Base-by-base conservation (phyloP, 2,888 invertebrate species). In the Heteromurus nitidus region DNA sequence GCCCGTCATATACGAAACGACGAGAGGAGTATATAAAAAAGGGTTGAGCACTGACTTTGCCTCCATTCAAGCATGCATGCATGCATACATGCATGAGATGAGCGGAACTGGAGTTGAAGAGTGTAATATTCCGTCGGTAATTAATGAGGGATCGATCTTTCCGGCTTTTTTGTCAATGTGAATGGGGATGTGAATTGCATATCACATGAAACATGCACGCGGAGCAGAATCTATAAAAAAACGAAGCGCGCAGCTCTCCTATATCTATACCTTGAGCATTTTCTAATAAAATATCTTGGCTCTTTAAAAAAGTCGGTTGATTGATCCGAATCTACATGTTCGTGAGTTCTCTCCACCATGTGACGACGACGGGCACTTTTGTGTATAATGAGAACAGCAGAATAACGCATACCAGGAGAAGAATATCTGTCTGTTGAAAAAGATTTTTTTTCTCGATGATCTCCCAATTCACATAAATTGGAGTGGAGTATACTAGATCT, bases 141-240 rank as follows among this genome's bases (percentile, higher is more conserved):
- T 85, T 85, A 85, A 85, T 85, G 85, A 85, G 84, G 79, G 85
- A 85, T 85, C 84, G 85, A 85, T 85, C 85, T 83, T 84, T 84
- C 84, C 84, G 84, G 83, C 82, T 62, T 76, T 83, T 77, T 80
- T 82, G 70, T 80, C 58, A 50, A 64, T 67, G 28, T 69, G 73
- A 73, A 82, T 73, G 55, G 30, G 73, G 75, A 72, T 60, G 62
- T n/a, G 24, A 18, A 47, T 9, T 36, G 36, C 36, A 36, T 36
- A 67, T 47, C 28, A 70, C 18, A 44, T 64, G 53, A 55, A 55
- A 72, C 26, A 55, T 44, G n/a, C n/a, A n/a, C n/a, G n/a, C n/a
- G n/a, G n/a, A n/a, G n/a, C n/a, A n/a, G n/a, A n/a, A n/a, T n/a
- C n/a, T n/a, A n/a, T n/a, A n/a, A n/a, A n/a, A n/a, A n/a, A n/a